Conservation (phyloP, 2,113 vertebrate genomes). For the Ramphastos sulfuratus region DNA sequence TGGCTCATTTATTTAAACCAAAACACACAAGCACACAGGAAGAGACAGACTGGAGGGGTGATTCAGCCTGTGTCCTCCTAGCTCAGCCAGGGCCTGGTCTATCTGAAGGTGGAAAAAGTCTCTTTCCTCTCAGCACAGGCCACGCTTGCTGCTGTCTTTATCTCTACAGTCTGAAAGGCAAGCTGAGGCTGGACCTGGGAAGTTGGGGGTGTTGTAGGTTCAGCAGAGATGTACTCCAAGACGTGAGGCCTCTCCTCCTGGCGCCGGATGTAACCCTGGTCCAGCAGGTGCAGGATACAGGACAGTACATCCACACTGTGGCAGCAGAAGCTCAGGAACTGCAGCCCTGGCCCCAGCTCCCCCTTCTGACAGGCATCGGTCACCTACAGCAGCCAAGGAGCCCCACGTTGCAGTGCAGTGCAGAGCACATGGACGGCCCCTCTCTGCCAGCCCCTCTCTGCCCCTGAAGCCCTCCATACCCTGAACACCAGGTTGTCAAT, state of each 20-base stretch:
- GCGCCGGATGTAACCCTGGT: constrained; percentile 85
- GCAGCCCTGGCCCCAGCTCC: constrained; percentile 5
- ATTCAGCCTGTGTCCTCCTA: not conserved
- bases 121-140: not conserved
- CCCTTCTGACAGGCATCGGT: constrained; percentile 88
- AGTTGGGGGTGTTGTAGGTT: constrained; percentile 51
- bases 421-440: not conserved
- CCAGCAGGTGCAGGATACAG: constrained; percentile 90
- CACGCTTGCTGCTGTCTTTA: constrained; percentile 13
- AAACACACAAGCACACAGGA: not conserved
- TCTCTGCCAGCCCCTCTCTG: not conserved
- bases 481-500: constrained; percentile 91
- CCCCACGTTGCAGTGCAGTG: not conserved
- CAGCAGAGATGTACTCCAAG: constrained; percentile 82
- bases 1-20: not conserved
- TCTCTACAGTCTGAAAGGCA: constrained; percentile 65
- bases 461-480: constrained; percentile 64
- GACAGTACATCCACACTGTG: constrained; percentile 87
- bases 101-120: constrained; percentile 68
- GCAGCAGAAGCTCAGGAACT: constrained; percentile 80
- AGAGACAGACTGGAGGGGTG: not conserved
- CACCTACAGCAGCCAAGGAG: constrained; percentile 75
- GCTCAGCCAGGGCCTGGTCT: not conserved
- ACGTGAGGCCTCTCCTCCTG: not conserved
- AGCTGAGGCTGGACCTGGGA: constrained; percentile 11